Evolutionary conservation across 1,140 invertebrate genomes (phyloP).

Genomic region (Cydia fagiglandana): DNA sequence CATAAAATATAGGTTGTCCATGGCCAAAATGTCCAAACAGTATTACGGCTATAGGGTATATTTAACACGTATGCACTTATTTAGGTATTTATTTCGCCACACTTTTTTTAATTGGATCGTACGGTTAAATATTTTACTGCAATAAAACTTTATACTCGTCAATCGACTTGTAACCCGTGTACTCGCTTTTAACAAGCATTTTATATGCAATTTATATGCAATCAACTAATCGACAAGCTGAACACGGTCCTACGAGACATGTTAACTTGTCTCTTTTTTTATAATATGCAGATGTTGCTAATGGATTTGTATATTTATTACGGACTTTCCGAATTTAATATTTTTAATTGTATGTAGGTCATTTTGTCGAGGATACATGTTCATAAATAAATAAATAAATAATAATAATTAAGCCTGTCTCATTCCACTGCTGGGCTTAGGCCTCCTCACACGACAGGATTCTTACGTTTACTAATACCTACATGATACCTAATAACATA

Average conservation of each 20-base stretch:
- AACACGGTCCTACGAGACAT: constrained; percentile 20
- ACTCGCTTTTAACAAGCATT: constrained; percentile 22
- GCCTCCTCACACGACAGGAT: too few species aligned
- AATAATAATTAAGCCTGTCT: too few species aligned
- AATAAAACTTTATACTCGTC: constrained; percentile 27
- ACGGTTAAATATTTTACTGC: constrained; percentile 15
- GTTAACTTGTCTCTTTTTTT: not conserved
- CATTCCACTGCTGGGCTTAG: too few species aligned
- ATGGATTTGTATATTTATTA: constrained; percentile 10
- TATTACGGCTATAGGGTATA: too few species aligned
- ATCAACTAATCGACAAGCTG: constrained; percentile 28
- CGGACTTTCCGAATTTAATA: not conserved
- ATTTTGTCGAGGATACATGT: too few species aligned
- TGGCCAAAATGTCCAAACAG: too few species aligned
- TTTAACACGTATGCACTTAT: too few species aligned
- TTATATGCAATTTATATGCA: constrained; percentile 31
- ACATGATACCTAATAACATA: too few species aligned
- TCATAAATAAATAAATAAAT: too few species aligned
- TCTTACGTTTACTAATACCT: too few species aligned
- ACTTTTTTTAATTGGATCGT: not conserved
- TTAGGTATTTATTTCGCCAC: too few species aligned
- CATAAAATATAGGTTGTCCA: too few species aligned
- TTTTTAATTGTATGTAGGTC: not conserved
- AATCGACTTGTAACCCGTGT: constrained; percentile 16
- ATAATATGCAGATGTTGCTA: constrained; percentile 14